phyloP scores from a whole-genome alignment of 2,113 vertebrate genomes.

The Tringa solitaria region DNA sequence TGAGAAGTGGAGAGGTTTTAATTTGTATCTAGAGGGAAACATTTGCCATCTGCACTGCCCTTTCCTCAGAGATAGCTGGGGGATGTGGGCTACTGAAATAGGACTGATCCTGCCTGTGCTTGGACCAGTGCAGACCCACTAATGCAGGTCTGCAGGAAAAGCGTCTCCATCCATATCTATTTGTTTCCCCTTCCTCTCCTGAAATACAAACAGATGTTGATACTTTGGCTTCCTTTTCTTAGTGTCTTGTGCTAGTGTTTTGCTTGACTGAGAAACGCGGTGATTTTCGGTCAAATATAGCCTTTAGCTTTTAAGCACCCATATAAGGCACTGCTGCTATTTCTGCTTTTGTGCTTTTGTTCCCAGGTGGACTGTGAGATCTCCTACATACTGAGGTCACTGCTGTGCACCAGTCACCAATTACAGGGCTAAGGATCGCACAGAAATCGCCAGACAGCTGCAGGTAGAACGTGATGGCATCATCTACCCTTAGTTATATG shows the following conservation, averaged over 20 bases:
- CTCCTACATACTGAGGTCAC: fast-evolving
- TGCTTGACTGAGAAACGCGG: background rate
- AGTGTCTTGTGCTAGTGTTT: background rate
- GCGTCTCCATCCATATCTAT: background rate
- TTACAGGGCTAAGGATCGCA: background rate
- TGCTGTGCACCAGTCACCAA: background rate
- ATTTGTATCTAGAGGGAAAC: background rate
- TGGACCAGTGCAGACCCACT: background rate
- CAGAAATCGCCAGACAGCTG: background rate
- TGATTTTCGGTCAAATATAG: background rate
- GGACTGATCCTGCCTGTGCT: background rate
- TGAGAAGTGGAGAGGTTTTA: background rate
- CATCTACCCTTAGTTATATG: background rate
- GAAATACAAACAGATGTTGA: background rate
- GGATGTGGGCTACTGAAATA: background rate
- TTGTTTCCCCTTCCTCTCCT: background rate
- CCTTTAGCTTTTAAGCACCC: background rate
- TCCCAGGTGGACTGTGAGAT: background rate
- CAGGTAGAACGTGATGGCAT: background rate
- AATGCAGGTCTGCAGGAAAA: background rate
- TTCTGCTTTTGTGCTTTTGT: background rate
- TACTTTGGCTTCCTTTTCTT: background rate
- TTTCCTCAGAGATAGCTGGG: background rate
- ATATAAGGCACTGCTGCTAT: background rate
- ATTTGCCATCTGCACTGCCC: background rate